These are phyloP conservation scores for Papilio elwesi DNA, from an alignment of 2,888 invertebrate species.

Conservation along the genomic window DNA sequence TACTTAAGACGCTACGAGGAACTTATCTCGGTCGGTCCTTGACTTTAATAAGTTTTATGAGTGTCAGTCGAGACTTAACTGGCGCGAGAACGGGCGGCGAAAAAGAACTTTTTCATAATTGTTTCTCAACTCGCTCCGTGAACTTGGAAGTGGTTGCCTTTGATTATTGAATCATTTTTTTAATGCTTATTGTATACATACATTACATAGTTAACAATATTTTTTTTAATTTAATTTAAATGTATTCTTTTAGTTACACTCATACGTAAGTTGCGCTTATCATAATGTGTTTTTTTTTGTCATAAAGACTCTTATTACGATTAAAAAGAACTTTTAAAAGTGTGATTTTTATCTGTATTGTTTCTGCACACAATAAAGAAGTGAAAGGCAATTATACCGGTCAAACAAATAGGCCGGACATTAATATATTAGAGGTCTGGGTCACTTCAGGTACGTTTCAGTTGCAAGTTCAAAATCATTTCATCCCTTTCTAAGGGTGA, in stretches of 20 bases:
- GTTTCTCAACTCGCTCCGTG: constrained; percentile 73
- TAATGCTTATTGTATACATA: constrained; percentile 40
- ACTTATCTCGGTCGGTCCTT: constrained; percentile 84
- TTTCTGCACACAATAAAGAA: constrained; percentile 29
- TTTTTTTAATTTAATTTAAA: not conserved
- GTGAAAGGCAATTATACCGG: constrained; percentile 49
- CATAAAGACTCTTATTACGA: not conserved
- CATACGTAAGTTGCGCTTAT: not conserved
- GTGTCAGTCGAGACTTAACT: constrained; percentile 82
- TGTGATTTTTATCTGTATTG: constrained; percentile 22
- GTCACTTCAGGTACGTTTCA: constrained; percentile 72
- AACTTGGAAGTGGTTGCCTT: constrained; percentile 64
- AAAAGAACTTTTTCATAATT: constrained; percentile 83
- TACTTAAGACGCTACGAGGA: constrained; percentile 81
- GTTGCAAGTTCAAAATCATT: constrained; percentile 59
- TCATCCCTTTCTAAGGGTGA: constrained; percentile 66
- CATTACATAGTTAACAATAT: not conserved
- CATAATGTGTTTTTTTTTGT: not conserved
- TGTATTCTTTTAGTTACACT: not conserved
- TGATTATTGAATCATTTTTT: constrained; percentile 77
- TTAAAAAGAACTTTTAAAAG: not conserved
- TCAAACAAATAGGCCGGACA: constrained; percentile 72
- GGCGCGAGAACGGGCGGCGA: constrained; percentile 78
- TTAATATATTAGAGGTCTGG: constrained; percentile 60
- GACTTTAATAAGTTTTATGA: constrained; percentile 85